Evolutionary conservation across 2,888 invertebrate species (phyloP), one percentile per base, ranked within the genome.

Genomic region (Phragmatobia fuliginosa): DNA sequence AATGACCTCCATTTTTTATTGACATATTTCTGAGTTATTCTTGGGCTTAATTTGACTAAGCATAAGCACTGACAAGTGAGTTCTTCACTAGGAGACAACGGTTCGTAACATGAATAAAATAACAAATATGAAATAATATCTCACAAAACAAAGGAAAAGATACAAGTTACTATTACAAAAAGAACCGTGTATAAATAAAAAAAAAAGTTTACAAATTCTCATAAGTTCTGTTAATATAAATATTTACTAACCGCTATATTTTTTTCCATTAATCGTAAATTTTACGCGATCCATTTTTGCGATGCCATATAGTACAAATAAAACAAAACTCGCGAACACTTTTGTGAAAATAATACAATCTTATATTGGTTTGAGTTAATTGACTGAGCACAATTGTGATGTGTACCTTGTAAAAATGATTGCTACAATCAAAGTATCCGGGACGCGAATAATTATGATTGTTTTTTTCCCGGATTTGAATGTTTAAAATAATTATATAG

Each of bases 241-340:
- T 31, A 49, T 16, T 36, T 67, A 67, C 79, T 75, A 36, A 87
- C 87, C 88, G 33, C 81, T 87, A 59, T 77, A 87, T 41, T 84
- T 79, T 59, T 76, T 75, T 11, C 82, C 86, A 62, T 87, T 87
- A 62, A 87, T 85, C 67, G 76, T 83, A 70, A 88, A 88, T 56
- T 82, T 63, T 28, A 88, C 79, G 38, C 85, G 75, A 68, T 85
- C 82, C 83, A 83, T 85, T 70, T n/a, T n/a, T n/a, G n/a, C n/a
- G n/a, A n/a, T 68, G 16, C 7, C 16, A 18, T 21, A 59, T 6
- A 32, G 8, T 14, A 32, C 59, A 31, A 18, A 21, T 32, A 32
- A 32, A 32, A 59, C 31, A 18, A 31, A 25, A 52, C 52, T 52
- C 52, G 14, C 25, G 25, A 14, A 52, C 52, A 52, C 25, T 52